Evolutionary conservation across 2,797 vertebrate genomes (phyloP).

Genomic region (Manis pentadactyla): DNA sequence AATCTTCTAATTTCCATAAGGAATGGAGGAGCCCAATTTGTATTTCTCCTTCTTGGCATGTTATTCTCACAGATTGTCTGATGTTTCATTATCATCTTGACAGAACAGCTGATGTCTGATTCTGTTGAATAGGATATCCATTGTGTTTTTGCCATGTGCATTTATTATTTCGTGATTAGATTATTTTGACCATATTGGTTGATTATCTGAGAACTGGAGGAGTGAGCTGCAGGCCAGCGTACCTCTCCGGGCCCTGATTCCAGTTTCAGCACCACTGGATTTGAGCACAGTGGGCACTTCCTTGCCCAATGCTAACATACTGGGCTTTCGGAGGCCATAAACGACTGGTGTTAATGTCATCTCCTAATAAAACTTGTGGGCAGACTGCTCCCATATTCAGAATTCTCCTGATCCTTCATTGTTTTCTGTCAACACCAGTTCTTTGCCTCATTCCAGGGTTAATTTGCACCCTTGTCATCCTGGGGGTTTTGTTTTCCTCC

Average conservation of each 20-base stretch:
- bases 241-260: not conserved
- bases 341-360: not conserved
- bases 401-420: not conserved
- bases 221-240: not conserved
- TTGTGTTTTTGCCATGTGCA: conserved; percentile 64
- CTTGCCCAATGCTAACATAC: not conserved
- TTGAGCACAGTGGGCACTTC: not conserved
- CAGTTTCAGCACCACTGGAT: not conserved
- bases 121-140: conserved; percentile 59
- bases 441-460: conserved; percentile 44
- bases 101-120: conserved; percentile 61
- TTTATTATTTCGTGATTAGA: conserved; percentile 76
- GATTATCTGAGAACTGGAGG: conserved; percentile 63
- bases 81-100: conserved; percentile 77
- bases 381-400: not conserved
- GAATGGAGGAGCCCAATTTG: conserved; percentile 52
- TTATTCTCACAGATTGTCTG: conserved; percentile 61
- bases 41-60: conserved; percentile 53
- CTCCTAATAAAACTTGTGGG: conserved; percentile 39
- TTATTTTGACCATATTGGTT: conserved; percentile 73
- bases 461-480: conserved; percentile 59
- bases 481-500: conserved; percentile 47
- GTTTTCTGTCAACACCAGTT: not conserved
- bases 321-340: not conserved
- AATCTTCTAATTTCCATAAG: conserved; percentile 69